A percentile compares a stretch with the other conserved stretches of the same genome.
phyloP scores from a whole-genome alignment of 2,797 vertebrate genomes.

The Hylomyscus alleni region DNA sequence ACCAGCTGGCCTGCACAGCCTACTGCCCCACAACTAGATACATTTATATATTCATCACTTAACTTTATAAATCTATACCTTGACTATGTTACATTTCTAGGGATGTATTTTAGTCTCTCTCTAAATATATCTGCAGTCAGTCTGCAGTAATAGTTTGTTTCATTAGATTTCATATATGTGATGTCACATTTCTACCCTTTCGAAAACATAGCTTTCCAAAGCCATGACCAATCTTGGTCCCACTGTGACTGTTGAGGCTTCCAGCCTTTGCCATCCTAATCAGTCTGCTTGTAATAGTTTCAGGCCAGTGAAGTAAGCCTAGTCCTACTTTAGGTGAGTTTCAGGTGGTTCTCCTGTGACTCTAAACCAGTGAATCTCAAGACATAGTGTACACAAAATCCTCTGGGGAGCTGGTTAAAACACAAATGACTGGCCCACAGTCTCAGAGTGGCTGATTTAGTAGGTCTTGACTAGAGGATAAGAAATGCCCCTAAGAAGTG shows the following conservation, averaged over 20 bases:
- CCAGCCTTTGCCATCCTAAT: not conserved
- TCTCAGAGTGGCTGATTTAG: not conserved
- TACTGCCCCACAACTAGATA: not conserved
- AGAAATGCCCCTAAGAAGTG: not conserved
- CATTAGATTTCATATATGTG: not conserved
- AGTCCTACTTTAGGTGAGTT: not conserved
- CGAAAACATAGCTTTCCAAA: not conserved
- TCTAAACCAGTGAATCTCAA: slow-evolving; percentile 1
- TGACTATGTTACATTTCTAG: not conserved
- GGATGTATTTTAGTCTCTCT: not conserved
- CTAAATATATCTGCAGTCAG: not conserved
- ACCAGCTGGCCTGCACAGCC: too few species aligned
- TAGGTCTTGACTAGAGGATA: not conserved
- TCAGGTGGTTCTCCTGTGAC: not conserved
- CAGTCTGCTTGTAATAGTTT: not conserved
- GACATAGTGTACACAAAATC: not conserved
- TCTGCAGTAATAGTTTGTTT: not conserved
- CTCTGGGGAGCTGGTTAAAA: not conserved
- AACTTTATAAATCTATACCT: not conserved
- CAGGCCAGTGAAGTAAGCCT: not conserved
- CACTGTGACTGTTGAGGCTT: not conserved
- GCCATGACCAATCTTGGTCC: not conserved
- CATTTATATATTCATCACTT: not conserved
- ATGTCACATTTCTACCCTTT: not conserved
- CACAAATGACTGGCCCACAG: not conserved